A percentile compares a stretch with the other conserved stretches of the same genome.
These are phyloP conservation scores for Hylomyscus alleni DNA, from an alignment of 2,797 vertebrate species.

Conservation along the genomic window DNA sequence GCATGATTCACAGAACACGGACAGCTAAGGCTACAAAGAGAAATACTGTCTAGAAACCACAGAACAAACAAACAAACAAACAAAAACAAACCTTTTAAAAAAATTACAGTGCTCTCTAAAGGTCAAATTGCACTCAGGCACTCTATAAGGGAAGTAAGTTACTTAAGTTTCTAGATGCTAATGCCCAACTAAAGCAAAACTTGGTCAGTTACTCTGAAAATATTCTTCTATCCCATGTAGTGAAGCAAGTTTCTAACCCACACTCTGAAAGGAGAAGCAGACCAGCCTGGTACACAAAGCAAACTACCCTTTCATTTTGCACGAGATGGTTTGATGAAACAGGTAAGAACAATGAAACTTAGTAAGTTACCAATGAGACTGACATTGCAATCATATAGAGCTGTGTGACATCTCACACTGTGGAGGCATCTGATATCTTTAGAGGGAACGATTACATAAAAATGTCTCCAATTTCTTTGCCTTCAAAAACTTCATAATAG, in stretches of 20 bases:
- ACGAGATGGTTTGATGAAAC: conserved; percentile 23
- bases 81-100: not conserved
- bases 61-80: not conserved
- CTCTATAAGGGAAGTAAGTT: not conserved
- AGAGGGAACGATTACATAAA: conserved; percentile 58
- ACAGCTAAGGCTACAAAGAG: not conserved
- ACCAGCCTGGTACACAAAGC: not conserved
- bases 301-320: conserved; percentile 32
- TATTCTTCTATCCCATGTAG: not conserved
- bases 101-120: not conserved
- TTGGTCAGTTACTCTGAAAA: not conserved
- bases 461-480: conserved; percentile 38
- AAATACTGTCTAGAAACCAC: not conserved
- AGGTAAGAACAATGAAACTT: not conserved
- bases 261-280: not conserved
- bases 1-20: not conserved
- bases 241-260: not conserved
- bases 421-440: not conserved
- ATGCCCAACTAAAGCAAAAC: not conserved
- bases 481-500: not conserved
- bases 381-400: conserved; percentile 5
- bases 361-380: not conserved
- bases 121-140: conserved; percentile 29
- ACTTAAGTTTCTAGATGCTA: conserved; percentile 4
- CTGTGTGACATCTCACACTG: not conserved